phyloP scores from a whole-genome alignment of 2,888 invertebrate species.

The Hoplodrina ambigua region DNA sequence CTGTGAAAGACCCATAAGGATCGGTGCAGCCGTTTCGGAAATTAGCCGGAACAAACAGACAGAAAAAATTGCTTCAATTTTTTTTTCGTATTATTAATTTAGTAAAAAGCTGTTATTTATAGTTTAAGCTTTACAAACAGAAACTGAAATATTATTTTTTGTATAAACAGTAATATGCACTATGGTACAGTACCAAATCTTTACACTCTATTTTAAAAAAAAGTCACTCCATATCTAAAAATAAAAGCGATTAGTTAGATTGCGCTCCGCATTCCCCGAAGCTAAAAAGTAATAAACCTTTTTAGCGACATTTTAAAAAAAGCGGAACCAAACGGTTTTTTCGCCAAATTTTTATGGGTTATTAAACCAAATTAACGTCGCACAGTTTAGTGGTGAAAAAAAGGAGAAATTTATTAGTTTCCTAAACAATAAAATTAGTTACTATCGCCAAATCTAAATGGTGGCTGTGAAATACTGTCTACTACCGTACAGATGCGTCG shows the following conservation, averaged over 20 bases:
- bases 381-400: conserved; percentile 64
- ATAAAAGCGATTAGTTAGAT: conserved; percentile 36
- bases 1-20: too few relatives aligned
- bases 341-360: conserved; percentile 84
- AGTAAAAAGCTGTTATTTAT: too few relatives aligned
- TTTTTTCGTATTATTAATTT: too few relatives aligned
- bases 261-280: conserved; percentile 49
- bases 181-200: too few relatives aligned
- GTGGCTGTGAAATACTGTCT: conserved; percentile 73
- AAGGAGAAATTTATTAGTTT: conserved; percentile 85
- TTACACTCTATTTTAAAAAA: background rate
- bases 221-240: conserved; percentile 12
- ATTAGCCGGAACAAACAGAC: too few relatives aligned
- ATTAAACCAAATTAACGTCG: conserved; percentile 87
- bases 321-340: conserved; percentile 81
- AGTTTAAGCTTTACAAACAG: too few relatives aligned
- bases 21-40: too few relatives aligned
- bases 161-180: too few relatives aligned
- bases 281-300: conserved; percentile 72
- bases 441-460: conserved; percentile 84
- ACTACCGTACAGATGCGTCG: conserved; percentile 73
- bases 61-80: too few relatives aligned
- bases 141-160: too few relatives aligned
- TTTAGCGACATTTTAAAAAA: conserved; percentile 78
- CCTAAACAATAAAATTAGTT: conserved; percentile 86